These are phyloP conservation scores for Ricordea florida DNA, from an alignment of 92 coral and sea anemone genomes.

Conservation along the genomic window DNA sequence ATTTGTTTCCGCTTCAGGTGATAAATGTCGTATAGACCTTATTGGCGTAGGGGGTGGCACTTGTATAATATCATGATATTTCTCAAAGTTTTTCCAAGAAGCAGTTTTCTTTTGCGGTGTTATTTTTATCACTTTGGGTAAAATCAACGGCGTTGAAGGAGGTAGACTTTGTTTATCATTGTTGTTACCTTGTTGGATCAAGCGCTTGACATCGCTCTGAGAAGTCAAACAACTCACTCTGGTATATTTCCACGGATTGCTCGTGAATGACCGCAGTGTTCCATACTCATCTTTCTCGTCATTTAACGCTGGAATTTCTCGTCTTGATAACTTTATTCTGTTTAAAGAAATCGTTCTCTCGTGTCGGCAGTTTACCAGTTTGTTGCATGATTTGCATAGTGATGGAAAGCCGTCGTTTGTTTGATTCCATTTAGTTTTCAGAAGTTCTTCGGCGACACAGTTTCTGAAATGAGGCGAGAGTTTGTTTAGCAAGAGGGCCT, in stretches of 20 bases:
- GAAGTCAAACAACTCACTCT: neutral
- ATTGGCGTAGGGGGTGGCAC: conserved; percentile 49
- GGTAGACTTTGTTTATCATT: neutral
- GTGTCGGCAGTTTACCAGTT: conserved; percentile 51
- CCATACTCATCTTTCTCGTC: conserved; percentile 3
- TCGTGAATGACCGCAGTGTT: neutral
- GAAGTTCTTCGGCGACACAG: conserved; percentile 47
- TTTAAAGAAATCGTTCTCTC: conserved; percentile 64
- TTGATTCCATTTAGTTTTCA: neutral
- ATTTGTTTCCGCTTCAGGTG: conserved; percentile 1
- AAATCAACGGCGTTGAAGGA: conserved; percentile 4
- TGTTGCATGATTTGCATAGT: conserved; percentile 19
- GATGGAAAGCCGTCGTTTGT: neutral
- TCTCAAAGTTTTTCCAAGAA: neutral
- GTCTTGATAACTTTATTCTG: conserved; percentile 66
- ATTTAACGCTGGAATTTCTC: neutral
- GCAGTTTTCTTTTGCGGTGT: conserved; percentile 42
- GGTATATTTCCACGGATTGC: conserved; percentile 13
- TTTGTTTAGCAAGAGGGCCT: neutral
- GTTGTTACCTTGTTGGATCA: neutral
- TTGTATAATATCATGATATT: neutral
- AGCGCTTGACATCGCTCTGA: neutral
- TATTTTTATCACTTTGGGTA: conserved; percentile 60
- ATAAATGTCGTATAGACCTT: conserved; percentile 4
- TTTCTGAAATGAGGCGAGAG: conserved; percentile 51